phyloP scores from a whole-genome alignment of 2,797 vertebrate genomes.

The Synaphobranchus kaupii region DNA sequence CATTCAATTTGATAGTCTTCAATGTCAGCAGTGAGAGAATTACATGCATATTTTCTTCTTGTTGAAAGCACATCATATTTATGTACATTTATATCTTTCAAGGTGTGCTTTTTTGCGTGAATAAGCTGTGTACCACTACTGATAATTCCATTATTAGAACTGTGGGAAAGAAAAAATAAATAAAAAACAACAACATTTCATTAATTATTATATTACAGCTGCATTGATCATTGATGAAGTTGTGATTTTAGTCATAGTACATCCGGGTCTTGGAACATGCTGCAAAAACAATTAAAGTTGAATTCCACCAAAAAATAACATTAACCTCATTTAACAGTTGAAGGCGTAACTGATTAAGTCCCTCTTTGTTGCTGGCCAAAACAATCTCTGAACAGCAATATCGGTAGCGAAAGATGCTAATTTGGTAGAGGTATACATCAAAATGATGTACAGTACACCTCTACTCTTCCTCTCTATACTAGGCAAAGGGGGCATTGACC shows the following conservation, averaged over 20 bases:
- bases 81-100: neutral
- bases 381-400: too few relatives aligned
- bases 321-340: too few relatives aligned
- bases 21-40: neutral
- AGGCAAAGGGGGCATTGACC: too few relatives aligned
- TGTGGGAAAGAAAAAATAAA: neutral
- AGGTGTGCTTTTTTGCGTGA: neutral
- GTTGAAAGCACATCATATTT: neutral
- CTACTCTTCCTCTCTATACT: too few relatives aligned
- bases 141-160: neutral
- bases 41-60: neutral
- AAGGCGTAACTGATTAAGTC: too few relatives aligned
- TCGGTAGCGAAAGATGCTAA: too few relatives aligned
- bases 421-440: too few relatives aligned
- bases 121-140: neutral
- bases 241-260: neutral
- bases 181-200: neutral
- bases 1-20: neutral
- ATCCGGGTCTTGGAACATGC: neutral
- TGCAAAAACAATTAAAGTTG: neutral
- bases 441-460: too few relatives aligned
- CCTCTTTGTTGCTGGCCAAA: too few relatives aligned
- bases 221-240: neutral
- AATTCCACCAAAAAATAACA: too few relatives aligned
- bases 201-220: neutral